Percentiles rank a stretch among this genome's conserved stretches.
phyloP scores from a whole-genome alignment of 2,888 invertebrate genomes.

The Caenorhabditis sp. region DNA sequence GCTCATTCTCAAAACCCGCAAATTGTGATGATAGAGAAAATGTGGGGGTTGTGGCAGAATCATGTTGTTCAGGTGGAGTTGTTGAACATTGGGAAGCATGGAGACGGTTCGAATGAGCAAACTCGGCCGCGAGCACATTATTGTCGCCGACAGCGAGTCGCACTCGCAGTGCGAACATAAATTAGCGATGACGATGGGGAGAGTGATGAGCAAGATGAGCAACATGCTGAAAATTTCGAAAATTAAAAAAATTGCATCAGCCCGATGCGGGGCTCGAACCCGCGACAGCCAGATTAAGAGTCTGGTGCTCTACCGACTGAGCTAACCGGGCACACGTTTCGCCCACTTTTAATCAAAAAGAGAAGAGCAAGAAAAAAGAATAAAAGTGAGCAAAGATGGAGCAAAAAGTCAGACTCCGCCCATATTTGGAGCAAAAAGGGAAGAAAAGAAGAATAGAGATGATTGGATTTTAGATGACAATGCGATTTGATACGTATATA shows the following conservation, averaged over 20 bases:
- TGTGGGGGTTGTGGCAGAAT: slow-evolving; percentile 62
- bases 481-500: background rate
- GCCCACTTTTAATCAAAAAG: background rate
- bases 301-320: slow-evolving; percentile 70
- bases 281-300: slow-evolving; percentile 69
- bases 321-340: slow-evolving; percentile 59
- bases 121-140: slow-evolving; percentile 42
- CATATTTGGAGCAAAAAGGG: background rate
- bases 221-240: slow-evolving; percentile 8
- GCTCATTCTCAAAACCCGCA: slow-evolving; percentile 55
- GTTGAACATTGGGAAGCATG: slow-evolving; percentile 39
- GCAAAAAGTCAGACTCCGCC: background rate
- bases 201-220: background rate
- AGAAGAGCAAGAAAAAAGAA: background rate
- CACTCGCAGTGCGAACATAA: slow-evolving; percentile 52
- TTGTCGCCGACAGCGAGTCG: slow-evolving; percentile 34
- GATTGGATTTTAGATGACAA: background rate
- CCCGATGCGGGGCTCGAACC: slow-evolving; percentile 69
- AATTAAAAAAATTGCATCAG: slow-evolving; percentile 29
- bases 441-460: background rate
- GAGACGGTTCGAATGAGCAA: slow-evolving; percentile 48
- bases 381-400: slow-evolving; percentile 2
- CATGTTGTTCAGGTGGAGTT: slow-evolving; percentile 32
- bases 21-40: slow-evolving; percentile 56
- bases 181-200: background rate